Conservation (phyloP, 2,113 vertebrate genomes). For the Nothoprocta perdicaria region DNA sequence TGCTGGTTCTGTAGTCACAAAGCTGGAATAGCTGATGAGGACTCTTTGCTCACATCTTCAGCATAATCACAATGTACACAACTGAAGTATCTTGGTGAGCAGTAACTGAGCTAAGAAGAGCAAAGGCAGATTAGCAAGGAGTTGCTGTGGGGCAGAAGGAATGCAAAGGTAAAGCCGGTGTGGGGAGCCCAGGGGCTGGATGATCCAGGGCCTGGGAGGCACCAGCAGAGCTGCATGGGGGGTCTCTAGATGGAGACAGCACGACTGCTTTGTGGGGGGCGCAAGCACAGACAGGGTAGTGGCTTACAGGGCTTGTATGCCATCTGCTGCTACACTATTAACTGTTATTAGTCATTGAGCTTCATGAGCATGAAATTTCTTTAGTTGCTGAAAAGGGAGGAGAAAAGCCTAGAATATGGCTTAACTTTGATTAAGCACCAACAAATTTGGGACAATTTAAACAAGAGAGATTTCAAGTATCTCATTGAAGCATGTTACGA, state of each 20-base stretch:
- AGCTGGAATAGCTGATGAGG: slow-evolving; percentile 66
- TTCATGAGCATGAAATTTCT: slow-evolving; percentile 67
- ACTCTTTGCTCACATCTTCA: slow-evolving; percentile 34
- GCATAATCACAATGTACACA: slow-evolving; percentile 34
- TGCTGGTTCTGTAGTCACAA: slow-evolving; percentile 62
- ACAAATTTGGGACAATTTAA: slow-evolving; percentile 71
- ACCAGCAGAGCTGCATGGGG: neutral
- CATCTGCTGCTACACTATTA: slow-evolving; percentile 67
- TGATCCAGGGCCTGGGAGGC: neutral
- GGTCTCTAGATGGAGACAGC: slow-evolving; percentile 15
- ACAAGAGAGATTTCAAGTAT: slow-evolving; percentile 60
- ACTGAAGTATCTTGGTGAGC: slow-evolving; percentile 2
- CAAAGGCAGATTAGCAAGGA: slow-evolving; percentile 23
- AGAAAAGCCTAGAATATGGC: slow-evolving; percentile 62
- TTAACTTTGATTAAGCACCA: slow-evolving; percentile 71
- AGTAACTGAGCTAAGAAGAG: neutral
- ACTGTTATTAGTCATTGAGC: slow-evolving; percentile 64
- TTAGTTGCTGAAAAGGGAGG: slow-evolving; percentile 49
- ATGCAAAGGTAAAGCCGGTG: neutral
- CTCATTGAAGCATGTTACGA: slow-evolving; percentile 48
- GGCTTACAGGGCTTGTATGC: slow-evolving; percentile 55
- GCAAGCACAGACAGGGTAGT: neutral
- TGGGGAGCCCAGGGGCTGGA: fast-evolving
- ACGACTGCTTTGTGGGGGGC: slow-evolving; percentile 49
- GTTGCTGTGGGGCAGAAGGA: neutral